phyloP scores from a whole-genome alignment of 2,888 invertebrate species.

The Himalopsyche anomala region DNA sequence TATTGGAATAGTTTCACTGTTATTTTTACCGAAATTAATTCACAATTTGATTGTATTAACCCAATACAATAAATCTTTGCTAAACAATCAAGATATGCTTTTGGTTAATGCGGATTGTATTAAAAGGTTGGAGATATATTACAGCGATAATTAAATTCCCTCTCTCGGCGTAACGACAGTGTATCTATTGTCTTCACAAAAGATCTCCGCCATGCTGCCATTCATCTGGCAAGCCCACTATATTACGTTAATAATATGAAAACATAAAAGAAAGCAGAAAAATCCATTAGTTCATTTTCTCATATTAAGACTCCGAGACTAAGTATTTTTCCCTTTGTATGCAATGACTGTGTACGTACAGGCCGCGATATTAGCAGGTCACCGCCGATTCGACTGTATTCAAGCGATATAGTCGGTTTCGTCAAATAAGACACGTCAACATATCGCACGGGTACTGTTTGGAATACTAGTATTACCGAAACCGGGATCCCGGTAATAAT shows the following conservation, averaged over 20 bases:
- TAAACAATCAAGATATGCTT: not conserved
- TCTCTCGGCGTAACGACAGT: conserved; percentile 53
- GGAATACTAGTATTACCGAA: no score
- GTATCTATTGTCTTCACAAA: conserved; percentile 52
- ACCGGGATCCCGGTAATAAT: no score
- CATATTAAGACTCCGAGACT: conserved; percentile 64
- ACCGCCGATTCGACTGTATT: conserved; percentile 41
- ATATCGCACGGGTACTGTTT: no score
- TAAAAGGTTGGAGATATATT: conserved; percentile 40
- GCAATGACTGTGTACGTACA: conserved; percentile 57
- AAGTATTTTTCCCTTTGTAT: conserved; percentile 64
- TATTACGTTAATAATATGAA: conserved; percentile 66
- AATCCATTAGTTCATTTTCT: conserved; percentile 66
- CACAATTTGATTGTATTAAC: not conserved
- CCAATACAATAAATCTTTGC: not conserved
- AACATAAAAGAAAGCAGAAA: conserved; percentile 65
- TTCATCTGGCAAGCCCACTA: conserved; percentile 61
- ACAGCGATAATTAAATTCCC: conserved; percentile 64
- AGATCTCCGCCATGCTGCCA: conserved; percentile 44
- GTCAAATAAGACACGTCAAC: not conserved
- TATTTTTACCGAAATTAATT: no score
- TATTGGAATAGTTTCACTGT: no score
- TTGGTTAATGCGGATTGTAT: not conserved
- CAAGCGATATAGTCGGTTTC: not conserved
- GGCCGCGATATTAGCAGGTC: conserved; percentile 57